These are phyloP conservation scores for Ctenodactylus gundi DNA, from an alignment of 2,113 vertebrate species.

Conservation along the genomic window DNA sequence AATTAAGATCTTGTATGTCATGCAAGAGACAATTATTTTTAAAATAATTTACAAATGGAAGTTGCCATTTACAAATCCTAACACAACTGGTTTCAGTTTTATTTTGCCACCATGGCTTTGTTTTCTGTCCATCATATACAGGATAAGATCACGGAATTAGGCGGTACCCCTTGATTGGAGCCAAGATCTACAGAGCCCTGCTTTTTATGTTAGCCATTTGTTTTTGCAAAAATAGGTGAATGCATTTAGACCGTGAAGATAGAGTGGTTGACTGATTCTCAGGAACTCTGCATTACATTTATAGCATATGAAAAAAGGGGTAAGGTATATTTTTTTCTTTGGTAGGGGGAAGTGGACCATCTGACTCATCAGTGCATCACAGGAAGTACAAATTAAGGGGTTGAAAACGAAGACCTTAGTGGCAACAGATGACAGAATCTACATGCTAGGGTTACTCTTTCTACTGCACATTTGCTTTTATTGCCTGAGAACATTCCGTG, in stretches of 20 bases:
- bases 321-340: too few species aligned
- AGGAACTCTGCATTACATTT: neutral
- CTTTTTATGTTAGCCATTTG: neutral
- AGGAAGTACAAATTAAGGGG: neutral
- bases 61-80: neutral
- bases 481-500: slow-evolving; percentile 24
- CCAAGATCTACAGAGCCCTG: neutral
- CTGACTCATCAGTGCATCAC: neutral
- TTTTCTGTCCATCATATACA: neutral
- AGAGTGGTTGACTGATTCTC: neutral
- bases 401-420: neutral
- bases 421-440: neutral
- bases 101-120: neutral
- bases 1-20: slow-evolving; percentile 23
- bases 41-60: neutral
- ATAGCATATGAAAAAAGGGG: neutral
- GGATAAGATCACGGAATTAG: neutral
- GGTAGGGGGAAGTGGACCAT: neutral
- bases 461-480: neutral
- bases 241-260: neutral
- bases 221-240: slow-evolving; percentile 23
- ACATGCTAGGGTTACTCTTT: neutral
- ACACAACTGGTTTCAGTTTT: neutral
- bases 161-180: neutral
- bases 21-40: neutral